Conservation (phyloP, 2,113 vertebrate species). For the Megaptera novaeangliae region DNA sequence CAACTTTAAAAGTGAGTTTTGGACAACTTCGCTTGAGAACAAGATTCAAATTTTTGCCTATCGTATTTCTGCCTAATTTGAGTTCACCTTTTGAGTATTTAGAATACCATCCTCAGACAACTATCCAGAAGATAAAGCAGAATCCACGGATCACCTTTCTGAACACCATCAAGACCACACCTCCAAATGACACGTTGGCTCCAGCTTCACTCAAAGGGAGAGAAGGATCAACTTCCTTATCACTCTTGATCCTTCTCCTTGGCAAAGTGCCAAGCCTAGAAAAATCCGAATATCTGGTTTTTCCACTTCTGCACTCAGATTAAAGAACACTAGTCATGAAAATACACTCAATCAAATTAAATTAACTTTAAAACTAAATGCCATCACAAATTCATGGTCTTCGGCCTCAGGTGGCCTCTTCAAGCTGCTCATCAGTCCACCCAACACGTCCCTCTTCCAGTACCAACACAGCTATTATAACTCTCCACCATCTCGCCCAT, state of each 20-base stretch:
- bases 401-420: background rate
- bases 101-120: background rate
- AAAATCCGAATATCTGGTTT: background rate
- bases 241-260: background rate
- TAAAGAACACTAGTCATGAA: background rate
- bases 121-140: background rate
- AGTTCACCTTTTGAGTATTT: background rate
- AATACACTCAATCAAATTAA: background rate
- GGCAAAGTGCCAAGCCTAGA: background rate
- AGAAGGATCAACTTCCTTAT: background rate
- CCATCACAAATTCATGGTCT: background rate
- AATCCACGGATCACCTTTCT: background rate
- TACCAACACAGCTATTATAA: background rate
- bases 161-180: background rate
- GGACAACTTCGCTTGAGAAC: background rate
- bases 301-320: background rate
- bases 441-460: background rate
- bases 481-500: too few relatives aligned
- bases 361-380: background rate
- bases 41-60: background rate
- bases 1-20: background rate
- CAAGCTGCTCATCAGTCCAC: background rate
- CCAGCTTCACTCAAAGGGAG: background rate
- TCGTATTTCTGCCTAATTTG: background rate
- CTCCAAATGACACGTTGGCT: background rate